Evolutionary conservation across 2,797 vertebrate species (phyloP).

Genomic region (Enteromius thamalakanensis): DNA sequence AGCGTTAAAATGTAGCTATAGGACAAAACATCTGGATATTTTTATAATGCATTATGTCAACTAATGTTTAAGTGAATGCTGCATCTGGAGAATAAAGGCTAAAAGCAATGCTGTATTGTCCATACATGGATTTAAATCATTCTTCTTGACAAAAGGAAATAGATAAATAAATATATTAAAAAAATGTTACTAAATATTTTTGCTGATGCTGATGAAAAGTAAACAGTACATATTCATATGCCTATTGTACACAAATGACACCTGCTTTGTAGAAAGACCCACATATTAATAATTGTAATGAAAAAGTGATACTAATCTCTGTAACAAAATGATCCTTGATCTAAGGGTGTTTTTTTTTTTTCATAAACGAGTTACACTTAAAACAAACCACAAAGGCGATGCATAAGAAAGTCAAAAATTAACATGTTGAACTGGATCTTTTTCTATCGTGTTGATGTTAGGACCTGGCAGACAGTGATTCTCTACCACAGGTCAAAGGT

Average conservation of each 20-base stretch:
- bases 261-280: neutral
- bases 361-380: neutral
- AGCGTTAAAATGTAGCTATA: neutral
- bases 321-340: neutral
- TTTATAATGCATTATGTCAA: neutral
- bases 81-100: neutral
- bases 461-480: slow-evolving; percentile 50
- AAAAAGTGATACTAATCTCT: neutral
- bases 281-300: no score
- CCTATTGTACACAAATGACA: neutral
- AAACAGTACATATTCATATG: neutral
- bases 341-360: neutral
- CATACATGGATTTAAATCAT: neutral
- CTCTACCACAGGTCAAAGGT: slow-evolving; percentile 61
- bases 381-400: slow-evolving; percentile 25
- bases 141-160: neutral
- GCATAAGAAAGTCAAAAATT: slow-evolving; percentile 31
- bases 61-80: neutral
- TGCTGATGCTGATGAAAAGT: neutral
- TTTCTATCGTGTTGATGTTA: slow-evolving; percentile 46
- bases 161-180: neutral
- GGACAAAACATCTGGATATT: neutral
- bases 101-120: neutral
- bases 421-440: slow-evolving; percentile 38
- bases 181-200: neutral